These are phyloP conservation scores for Ypsolopha scabrella DNA, from an alignment of 2,888 invertebrate genomes.

Conservation along the genomic window DNA sequence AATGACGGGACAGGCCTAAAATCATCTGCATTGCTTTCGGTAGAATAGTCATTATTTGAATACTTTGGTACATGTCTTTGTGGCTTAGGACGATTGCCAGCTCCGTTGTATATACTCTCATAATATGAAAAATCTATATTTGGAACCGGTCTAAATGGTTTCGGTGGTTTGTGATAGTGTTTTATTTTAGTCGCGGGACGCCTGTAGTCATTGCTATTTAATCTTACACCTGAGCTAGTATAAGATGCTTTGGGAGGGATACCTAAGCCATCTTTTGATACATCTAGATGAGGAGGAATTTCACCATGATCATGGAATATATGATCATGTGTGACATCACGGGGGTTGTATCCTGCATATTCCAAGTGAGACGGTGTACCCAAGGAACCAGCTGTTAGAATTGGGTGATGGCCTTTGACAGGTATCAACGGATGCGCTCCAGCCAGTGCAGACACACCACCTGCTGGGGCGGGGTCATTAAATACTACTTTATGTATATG, in stretches of 20 bases:
- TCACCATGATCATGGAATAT: slow-evolving; percentile 64
- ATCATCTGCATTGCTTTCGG: slow-evolving; percentile 28
- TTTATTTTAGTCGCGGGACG: slow-evolving; percentile 12
- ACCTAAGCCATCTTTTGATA: slow-evolving; percentile 37
- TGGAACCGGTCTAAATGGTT: slow-evolving; percentile 17
- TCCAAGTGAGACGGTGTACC: slow-evolving; percentile 48
- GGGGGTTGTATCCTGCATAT: slow-evolving; percentile 53
- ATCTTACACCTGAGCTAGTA: slow-evolving; percentile 42
- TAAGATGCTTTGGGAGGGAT: slow-evolving; percentile 47
- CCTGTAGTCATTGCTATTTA: slow-evolving; percentile 18
- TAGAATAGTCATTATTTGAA: slow-evolving; percentile 16
- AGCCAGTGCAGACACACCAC: slow-evolving; percentile 33
- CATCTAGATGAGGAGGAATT: slow-evolving; percentile 40
- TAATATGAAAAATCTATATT: slow-evolving; percentile 47
- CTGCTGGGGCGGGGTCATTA: slow-evolving; percentile 34
- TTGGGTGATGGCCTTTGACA: slow-evolving; percentile 31
- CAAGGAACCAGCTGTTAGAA: slow-evolving; percentile 40
- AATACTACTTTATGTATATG: slow-evolving; percentile 59
- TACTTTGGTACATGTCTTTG: slow-evolving; percentile 24
- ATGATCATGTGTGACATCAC: slow-evolving; percentile 64
- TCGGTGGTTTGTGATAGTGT: slow-evolving; percentile 27
- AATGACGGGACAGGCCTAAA: slow-evolving; percentile 38
- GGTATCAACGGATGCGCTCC: slow-evolving; percentile 34
- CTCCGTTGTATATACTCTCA: slow-evolving; percentile 43
- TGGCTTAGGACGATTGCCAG: slow-evolving; percentile 22